These are phyloP conservation scores for Neostethus bicornis DNA, from an alignment of 2,797 vertebrate species.

Conservation along the genomic window DNA sequence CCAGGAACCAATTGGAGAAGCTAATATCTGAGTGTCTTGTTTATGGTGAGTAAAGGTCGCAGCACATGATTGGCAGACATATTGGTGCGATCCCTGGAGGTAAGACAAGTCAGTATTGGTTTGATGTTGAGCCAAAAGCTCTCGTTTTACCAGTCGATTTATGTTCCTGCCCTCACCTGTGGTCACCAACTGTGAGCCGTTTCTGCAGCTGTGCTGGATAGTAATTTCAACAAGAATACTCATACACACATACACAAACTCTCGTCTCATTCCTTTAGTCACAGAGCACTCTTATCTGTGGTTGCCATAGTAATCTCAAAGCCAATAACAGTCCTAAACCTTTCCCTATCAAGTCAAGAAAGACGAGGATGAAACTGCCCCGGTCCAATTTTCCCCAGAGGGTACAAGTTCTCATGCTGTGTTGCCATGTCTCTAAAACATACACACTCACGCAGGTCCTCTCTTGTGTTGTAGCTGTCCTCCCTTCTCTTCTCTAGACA, in stretches of 20 bases:
- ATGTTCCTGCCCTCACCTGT: no score
- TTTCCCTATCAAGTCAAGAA: slow-evolving; percentile 70
- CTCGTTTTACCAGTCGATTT: no score
- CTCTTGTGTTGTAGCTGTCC: background rate
- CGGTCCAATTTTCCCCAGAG: slow-evolving; percentile 67
- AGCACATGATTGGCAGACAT: no score
- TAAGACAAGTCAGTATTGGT: no score
- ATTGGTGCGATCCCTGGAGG: no score
- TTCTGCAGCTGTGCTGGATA: slow-evolving; percentile 28
- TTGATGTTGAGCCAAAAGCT: no score
- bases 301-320: slow-evolving; percentile 82
- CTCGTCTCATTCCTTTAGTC: slow-evolving; percentile 69
- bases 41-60: no score
- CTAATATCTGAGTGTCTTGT: no score
- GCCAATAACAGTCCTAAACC: slow-evolving; percentile 77
- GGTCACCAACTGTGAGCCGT: no score
- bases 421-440: slow-evolving; percentile 15
- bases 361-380: slow-evolving; percentile 63
- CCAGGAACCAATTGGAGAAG: no score
- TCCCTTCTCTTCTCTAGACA: slow-evolving; percentile 20
- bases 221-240: slow-evolving; percentile 35
- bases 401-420: slow-evolving; percentile 37
- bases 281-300: slow-evolving; percentile 47
- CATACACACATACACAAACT: slow-evolving; percentile 4
- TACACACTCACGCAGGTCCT: slow-evolving; percentile 14